A percentile compares a stretch with the other conserved stretches of the same genome.
These are phyloP conservation scores for Lochmaea capreae DNA, from an alignment of 2,888 invertebrate genomes.

Conservation along the genomic window DNA sequence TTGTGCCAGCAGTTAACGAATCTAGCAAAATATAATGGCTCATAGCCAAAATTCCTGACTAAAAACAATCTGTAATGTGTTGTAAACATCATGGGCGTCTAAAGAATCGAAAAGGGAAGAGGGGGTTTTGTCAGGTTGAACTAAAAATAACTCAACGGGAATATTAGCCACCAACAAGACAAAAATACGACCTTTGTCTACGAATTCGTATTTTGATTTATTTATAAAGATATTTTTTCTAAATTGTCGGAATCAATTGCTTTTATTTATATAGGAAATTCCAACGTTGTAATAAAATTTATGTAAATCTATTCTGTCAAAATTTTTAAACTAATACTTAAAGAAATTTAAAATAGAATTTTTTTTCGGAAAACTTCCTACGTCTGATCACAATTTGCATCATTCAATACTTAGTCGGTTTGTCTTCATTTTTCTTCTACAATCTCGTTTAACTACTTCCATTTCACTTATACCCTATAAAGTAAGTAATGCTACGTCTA, in stretches of 20 bases:
- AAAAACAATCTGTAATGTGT: conserved; percentile 42
- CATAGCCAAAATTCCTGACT: conserved; percentile 44
- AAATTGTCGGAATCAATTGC: not conserved
- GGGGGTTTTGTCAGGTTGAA: conserved; percentile 17
- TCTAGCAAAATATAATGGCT: conserved; percentile 42
- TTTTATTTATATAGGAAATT: not conserved
- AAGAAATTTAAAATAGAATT: too few relatives aligned
- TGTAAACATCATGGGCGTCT: conserved; percentile 32
- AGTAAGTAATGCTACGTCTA: too few relatives aligned
- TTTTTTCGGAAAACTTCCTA: too few relatives aligned
- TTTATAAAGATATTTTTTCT: not conserved
- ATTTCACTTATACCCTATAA: too few relatives aligned
- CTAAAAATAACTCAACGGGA: conserved; percentile 21
- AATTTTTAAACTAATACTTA: too few relatives aligned
- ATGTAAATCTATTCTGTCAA: too few relatives aligned
- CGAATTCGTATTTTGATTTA: not conserved
- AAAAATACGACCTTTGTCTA: conserved; percentile 12
- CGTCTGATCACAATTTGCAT: too few relatives aligned
- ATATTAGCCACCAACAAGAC: conserved; percentile 17
- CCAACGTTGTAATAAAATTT: too few relatives aligned
- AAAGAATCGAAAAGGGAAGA: not conserved
- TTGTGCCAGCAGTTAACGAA: conserved; percentile 52
- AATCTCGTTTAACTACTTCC: too few relatives aligned
- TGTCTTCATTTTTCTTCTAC: too few relatives aligned
- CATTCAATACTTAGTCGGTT: too few relatives aligned